These are phyloP conservation scores for Lineus longissimus DNA, from an alignment of 1,140 invertebrate species.

Conservation along the genomic window DNA sequence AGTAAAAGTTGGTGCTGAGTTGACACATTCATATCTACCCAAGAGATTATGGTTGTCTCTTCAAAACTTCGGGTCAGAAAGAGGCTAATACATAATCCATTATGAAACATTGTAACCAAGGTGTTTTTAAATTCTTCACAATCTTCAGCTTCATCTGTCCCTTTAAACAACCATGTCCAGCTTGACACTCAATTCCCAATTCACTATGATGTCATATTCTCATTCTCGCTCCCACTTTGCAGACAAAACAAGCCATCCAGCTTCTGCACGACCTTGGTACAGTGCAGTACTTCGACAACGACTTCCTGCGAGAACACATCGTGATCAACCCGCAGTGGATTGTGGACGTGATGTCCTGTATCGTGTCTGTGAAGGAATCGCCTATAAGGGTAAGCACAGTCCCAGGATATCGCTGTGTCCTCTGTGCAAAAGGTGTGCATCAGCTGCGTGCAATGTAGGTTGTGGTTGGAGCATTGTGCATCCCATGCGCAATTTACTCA, in stretches of 20 bases:
- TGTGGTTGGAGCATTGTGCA: constrained; percentile 47
- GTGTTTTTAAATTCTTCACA: too few relatives aligned
- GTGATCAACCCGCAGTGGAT: constrained; percentile 54
- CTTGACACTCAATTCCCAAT: too few relatives aligned
- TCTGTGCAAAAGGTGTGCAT: neutral
- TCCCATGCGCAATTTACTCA: constrained; percentile 40
- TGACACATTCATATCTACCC: too few relatives aligned
- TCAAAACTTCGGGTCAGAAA: too few relatives aligned
- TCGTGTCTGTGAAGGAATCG: constrained; percentile 48
- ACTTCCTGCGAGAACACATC: constrained; percentile 42
- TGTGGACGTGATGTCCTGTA: constrained; percentile 50
- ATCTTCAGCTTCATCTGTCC: too few relatives aligned
- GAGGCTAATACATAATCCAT: too few relatives aligned
- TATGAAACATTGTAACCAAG: too few relatives aligned
- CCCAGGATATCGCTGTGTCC: neutral
- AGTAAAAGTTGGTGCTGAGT: too few relatives aligned
- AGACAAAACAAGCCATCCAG: constrained; percentile 36
- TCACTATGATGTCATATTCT: too few relatives aligned
- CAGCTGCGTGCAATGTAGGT: constrained; percentile 31
- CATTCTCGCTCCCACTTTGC: neutral
- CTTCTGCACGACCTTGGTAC: constrained; percentile 51
- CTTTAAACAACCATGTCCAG: too few relatives aligned
- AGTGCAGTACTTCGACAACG: constrained; percentile 50
- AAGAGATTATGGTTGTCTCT: too few relatives aligned
- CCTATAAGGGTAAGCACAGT: constrained; percentile 36